Conservation (phyloP, 2,797 vertebrate genomes). For the Margarornis squamiger region DNA sequence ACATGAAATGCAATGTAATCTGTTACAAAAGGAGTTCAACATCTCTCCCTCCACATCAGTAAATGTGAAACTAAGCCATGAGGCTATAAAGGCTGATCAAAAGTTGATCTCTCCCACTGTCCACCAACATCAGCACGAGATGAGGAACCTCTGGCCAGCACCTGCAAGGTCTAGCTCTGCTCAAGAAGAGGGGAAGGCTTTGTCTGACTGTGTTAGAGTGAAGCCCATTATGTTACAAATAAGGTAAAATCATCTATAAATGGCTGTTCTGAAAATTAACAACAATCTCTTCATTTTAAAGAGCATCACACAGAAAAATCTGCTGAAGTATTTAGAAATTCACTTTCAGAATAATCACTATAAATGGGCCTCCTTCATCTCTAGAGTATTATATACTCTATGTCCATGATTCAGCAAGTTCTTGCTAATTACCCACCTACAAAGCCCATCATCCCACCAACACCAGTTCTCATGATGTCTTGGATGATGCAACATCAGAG, state of each 20-base stretch:
- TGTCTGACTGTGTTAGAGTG: background rate
- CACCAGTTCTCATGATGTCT: background rate
- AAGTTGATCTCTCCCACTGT: constrained; percentile 3
- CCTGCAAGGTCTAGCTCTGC: constrained; percentile 39
- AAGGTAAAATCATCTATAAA: constrained; percentile 51
- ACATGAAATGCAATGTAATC: constrained; percentile 29
- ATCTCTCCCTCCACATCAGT: background rate
- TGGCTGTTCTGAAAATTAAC: constrained; percentile 19
- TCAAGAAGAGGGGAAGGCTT: background rate
- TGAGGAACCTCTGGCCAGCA: constrained; percentile 23
- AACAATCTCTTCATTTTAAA: constrained; percentile 40
- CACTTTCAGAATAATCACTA: constrained; percentile 18
- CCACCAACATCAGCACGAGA: background rate
- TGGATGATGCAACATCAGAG: background rate
- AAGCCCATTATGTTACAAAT: constrained; percentile 32
- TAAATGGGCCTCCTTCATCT: constrained; percentile 51
- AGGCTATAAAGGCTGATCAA: constrained; percentile 23
- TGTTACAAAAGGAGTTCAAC: background rate
- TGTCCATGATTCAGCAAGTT: constrained; percentile 33
- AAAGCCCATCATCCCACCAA: background rate
- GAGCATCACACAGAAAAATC: constrained; percentile 24
- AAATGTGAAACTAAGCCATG: background rate
- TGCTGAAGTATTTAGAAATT: constrained; percentile 21
- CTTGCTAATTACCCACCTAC: constrained; percentile 27
- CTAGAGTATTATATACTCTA: background rate